Percentiles rank a stretch among this genome's conserved stretches.
Conservation (phyloP, 2,888 invertebrate species). For the Nephrotoma guestfalica region DNA sequence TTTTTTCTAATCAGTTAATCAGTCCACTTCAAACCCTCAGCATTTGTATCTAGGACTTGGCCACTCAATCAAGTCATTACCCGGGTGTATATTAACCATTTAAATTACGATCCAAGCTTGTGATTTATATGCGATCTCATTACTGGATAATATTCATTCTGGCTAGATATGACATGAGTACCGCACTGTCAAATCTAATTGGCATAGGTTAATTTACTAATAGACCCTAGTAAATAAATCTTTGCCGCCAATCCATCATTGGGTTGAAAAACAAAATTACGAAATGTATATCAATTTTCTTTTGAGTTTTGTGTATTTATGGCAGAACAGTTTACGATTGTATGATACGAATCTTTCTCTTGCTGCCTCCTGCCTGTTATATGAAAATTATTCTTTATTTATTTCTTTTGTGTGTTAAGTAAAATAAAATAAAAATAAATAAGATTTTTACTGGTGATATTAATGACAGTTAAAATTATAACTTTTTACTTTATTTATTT, state of each 20-base stretch:
- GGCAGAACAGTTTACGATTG: not conserved
- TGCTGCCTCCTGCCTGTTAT: not conserved
- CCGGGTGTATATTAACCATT: no score
- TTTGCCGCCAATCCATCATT: not conserved
- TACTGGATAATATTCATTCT: not conserved
- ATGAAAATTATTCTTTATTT: not conserved
- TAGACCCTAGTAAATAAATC: not conserved
- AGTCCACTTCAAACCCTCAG: no score
- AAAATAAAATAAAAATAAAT: not conserved
- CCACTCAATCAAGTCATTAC: no score
- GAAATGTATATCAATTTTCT: not conserved
- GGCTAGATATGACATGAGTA: not conserved
- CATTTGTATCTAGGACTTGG: no score
- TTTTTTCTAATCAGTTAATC: no score
- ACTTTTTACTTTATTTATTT: not conserved
- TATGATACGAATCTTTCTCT: not conserved
- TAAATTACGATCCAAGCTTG: not conserved
- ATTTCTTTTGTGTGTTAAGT: not conserved
- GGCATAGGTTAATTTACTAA: not conserved
- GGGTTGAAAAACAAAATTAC: not conserved
- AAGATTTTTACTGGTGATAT: not conserved
- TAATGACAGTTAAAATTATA: not conserved
- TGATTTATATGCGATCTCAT: not conserved
- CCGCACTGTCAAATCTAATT: not conserved
- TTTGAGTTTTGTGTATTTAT: not conserved